Conservation (phyloP, 53 echinoderm and acorn worm species). For the Stichopus horrens region DNA sequence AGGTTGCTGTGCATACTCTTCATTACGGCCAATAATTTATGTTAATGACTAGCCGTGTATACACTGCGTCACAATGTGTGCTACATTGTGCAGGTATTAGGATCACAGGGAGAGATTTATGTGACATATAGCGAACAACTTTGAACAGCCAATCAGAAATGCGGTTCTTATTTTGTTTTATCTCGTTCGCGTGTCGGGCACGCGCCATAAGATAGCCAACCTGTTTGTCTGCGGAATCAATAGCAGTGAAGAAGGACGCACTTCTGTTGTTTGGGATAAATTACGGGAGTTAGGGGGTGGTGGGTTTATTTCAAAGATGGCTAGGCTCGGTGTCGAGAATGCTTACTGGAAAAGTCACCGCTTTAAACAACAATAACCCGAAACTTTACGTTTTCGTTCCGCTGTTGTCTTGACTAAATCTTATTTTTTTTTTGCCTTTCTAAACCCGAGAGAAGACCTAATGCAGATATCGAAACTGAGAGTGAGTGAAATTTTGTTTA, state of each 20-base stretch:
- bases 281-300: constrained; percentile 20
- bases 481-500: constrained; percentile 1
- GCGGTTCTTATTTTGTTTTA: not conserved
- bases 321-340: not conserved
- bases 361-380: not conserved
- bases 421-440: no score
- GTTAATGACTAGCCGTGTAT: constrained; percentile 2
- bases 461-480: not conserved
- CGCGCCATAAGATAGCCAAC: constrained; percentile 30
- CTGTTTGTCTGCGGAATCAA: constrained; percentile 28
- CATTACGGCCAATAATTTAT: constrained; percentile 30
- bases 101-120: constrained; percentile 8
- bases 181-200: constrained; percentile 14
- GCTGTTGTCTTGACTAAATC: no score
- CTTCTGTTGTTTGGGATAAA: constrained; percentile 26
- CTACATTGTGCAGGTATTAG: constrained; percentile 19
- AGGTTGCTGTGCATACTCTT: not conserved
- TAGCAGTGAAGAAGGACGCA: constrained; percentile 13
- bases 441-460: not conserved
- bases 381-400: not conserved
- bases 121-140: constrained; percentile 13
- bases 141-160: constrained; percentile 30
- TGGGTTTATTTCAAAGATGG: constrained; percentile 35
- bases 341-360: constrained; percentile 37
- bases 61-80: constrained; percentile 5